Conservation (phyloP, 2,113 vertebrate species). For the Menidia beryllina region DNA sequence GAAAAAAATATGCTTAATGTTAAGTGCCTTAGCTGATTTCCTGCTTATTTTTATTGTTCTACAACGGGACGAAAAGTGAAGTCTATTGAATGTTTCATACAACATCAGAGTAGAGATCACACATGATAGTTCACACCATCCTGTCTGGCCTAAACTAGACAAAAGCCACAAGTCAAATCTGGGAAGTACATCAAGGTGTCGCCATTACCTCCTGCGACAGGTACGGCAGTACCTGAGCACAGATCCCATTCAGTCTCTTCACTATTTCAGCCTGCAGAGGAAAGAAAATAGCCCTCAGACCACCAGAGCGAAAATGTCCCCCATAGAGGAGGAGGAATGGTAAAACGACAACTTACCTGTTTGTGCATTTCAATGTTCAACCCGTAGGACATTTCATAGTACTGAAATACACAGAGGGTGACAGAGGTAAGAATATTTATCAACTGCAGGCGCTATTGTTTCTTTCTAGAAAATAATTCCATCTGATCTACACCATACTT, state of each 20-base stretch:
- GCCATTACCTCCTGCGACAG: slow-evolving; percentile 94
- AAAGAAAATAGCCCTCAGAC: background rate
- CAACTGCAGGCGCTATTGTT: background rate
- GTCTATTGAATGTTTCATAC: background rate
- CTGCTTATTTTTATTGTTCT: background rate
- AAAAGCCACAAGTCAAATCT: background rate
- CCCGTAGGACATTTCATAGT: slow-evolving; percentile 98
- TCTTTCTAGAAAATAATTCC: background rate
- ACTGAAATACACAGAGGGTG: slow-evolving; percentile 75
- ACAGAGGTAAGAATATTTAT: background rate
- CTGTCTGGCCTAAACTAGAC: too few species aligned
- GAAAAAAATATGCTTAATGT: slow-evolving; percentile 34
- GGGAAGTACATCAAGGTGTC: background rate
- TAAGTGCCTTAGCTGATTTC: background rate
- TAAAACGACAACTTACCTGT: slow-evolving; percentile 82
- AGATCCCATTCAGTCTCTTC: slow-evolving; percentile 97
- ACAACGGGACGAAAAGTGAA: background rate
- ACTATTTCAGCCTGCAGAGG: slow-evolving; percentile 92
- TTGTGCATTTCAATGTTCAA: slow-evolving; percentile 99
- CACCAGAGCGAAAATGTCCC: background rate
- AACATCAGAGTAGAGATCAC: background rate
- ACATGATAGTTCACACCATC: too few species aligned
- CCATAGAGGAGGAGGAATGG: background rate
- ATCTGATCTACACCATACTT: background rate
- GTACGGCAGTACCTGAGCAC: slow-evolving; percentile 96